These are phyloP conservation scores for Aspidoscelis tigris DNA, from an alignment of 2,113 vertebrate genomes.

Conservation along the genomic window DNA sequence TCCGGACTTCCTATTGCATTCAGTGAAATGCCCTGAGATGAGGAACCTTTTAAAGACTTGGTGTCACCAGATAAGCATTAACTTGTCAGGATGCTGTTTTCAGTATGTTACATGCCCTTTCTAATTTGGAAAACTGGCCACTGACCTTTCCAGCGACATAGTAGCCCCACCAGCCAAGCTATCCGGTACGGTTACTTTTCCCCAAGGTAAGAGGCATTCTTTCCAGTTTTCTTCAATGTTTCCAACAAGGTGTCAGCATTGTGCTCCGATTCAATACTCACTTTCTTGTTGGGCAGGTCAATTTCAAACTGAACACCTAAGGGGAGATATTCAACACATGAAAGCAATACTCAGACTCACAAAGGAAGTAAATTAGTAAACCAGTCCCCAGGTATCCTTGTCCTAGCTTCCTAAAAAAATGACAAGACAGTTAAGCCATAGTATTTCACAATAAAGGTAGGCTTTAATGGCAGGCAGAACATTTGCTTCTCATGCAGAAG, in stretches of 20 bases:
- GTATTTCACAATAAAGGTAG: neutral
- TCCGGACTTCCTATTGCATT: neutral
- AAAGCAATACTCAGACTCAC: neutral
- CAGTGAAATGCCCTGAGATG: neutral
- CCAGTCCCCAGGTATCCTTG: too few species aligned
- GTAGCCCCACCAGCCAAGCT: neutral
- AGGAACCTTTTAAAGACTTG: neutral
- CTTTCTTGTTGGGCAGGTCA: slow-evolving; percentile 92
- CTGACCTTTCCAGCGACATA: slow-evolving; percentile 14
- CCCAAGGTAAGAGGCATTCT: slow-evolving; percentile 85
- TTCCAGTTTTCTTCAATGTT: slow-evolving; percentile 92
- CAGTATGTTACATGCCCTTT: neutral
- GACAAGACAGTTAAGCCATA: neutral
- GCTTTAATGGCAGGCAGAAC: neutral
- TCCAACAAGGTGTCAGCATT: slow-evolving; percentile 81
- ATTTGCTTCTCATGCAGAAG: neutral
- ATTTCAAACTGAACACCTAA: slow-evolving; percentile 90
- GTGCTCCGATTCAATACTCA: slow-evolving; percentile 88
- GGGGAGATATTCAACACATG: slow-evolving; percentile 1
- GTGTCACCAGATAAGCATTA: neutral
- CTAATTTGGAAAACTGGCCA: neutral
- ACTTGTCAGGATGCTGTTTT: neutral
- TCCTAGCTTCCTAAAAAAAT: too few species aligned
- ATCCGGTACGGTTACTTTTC: slow-evolving; percentile 51
- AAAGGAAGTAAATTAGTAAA: neutral